Base-by-base conservation (phyloP, 2,113 vertebrate species). In the Hepsetus odoe region DNA sequence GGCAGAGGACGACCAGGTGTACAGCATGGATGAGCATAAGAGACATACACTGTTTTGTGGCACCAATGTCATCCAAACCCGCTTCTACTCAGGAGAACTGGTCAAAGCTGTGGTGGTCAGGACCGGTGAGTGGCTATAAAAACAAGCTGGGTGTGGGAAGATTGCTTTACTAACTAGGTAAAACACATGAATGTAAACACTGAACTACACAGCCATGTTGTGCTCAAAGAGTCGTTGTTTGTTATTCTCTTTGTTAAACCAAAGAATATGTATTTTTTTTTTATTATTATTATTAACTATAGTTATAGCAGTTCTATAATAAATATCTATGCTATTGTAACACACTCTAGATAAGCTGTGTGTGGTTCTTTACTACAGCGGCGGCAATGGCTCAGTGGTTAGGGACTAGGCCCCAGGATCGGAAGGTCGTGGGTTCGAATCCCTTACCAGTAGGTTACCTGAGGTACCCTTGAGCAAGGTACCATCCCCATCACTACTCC, bases 21-120 rank as follows among this genome's bases (percentile, higher is more conserved):
- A 97, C 85, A 94, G 85, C 78, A 93, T 93, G 2, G 97, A 98
- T 51, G 94, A 88, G 69, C 95, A 98, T 72, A 96, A 95, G 79
- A 92, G 97, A 64, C 96, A 99, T 85, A 98, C 97, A 0, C 91
- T 99, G 67, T 99, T 99, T 90, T 99, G 98, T 84, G 98, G 98
- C 80, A 99, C 97, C 42, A 90, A 94, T 0, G 93, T 99, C 79
- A 98, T 99, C 72, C 98, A 99, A 87, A 99, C 98, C 16, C 96
- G 98, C 11, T 99, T 98, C 91, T 99, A 99, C 85, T 93, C 95
- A 7, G 97, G 96, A 55, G 98, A 99, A 65, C 86, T 96, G 68
- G 98, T 99, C 86, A 98, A 95, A 87, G 98, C 97, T 68, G 89
- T 98, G 55, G 97, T 99, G 28, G 94, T 99, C 77, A 89, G 96